Percentiles rank a stretch among this genome's conserved stretches.
These are phyloP conservation scores for Delia radicum DNA, from an alignment of 1,140 invertebrate species.

Conservation along the genomic window DNA sequence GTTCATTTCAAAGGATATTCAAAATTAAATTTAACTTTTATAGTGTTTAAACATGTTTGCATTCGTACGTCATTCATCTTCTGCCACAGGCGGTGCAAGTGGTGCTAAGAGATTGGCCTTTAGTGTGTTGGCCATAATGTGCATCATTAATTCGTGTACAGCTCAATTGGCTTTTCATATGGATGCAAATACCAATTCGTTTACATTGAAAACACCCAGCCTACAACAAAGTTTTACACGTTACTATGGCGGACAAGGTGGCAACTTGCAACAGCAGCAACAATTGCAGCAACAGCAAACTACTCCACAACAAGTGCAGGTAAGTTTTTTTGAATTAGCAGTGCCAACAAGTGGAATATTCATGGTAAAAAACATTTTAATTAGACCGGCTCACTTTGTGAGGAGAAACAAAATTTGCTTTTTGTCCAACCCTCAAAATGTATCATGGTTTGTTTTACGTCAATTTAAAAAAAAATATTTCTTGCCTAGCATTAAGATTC, in stretches of 20 bases:
- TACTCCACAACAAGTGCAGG: background rate
- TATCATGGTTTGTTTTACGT: too few species aligned
- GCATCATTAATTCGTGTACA: constrained; percentile 32
- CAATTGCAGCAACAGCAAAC: constrained; percentile 26
- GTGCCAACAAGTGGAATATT: too few species aligned
- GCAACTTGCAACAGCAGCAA: constrained; percentile 24
- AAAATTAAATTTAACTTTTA: too few species aligned
- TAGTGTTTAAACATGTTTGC: constrained; percentile 31
- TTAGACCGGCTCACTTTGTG: too few species aligned
- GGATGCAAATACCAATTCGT: constrained; percentile 50
- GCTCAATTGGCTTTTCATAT: constrained; percentile 50
- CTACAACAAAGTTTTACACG: constrained; percentile 51
- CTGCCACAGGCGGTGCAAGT: background rate
- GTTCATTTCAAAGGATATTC: background rate
- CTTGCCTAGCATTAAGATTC: too few species aligned
- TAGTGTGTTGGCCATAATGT: constrained; percentile 1
- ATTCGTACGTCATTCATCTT: constrained; percentile 14
- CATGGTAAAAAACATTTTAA: too few species aligned
- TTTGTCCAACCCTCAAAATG: too few species aligned
- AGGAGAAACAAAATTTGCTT: too few species aligned
- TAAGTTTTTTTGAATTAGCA: too few species aligned
- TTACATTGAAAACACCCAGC: constrained; percentile 47
- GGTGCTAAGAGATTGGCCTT: background rate
- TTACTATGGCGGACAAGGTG: constrained; percentile 38
- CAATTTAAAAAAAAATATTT: too few species aligned